phyloP scores from a whole-genome alignment of 2,113 vertebrate genomes.

The Siphamia tubifer region DNA sequence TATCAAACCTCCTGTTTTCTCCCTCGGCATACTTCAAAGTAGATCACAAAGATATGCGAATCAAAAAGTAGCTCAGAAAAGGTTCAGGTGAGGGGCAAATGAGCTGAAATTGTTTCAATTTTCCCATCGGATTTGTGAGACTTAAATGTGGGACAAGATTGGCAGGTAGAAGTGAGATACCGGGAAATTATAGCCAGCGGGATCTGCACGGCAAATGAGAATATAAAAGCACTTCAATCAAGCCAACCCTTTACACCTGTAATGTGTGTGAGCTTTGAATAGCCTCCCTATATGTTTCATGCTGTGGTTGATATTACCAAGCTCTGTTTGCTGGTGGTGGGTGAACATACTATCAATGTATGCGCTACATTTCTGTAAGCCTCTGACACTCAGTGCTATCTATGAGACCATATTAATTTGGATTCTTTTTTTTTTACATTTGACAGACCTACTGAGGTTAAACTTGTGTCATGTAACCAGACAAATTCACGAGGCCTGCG shows the following conservation, averaged over 20 bases:
- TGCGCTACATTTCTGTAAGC: conserved; percentile 1
- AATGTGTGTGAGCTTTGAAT: conserved; percentile 24
- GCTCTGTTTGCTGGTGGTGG: not conserved
- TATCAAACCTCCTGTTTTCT: conserved; percentile 37
- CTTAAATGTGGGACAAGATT: conserved; percentile 61
- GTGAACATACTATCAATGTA: conserved; percentile 24
- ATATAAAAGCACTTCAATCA: conserved; percentile 47
- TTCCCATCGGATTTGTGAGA: conserved; percentile 54
- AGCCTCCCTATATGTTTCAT: conserved; percentile 2
- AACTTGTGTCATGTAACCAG: conserved; percentile 11
- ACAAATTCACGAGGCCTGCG: not conserved
- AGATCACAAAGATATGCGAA: conserved; percentile 52
- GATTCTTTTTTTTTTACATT: not conserved
- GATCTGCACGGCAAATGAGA: conserved; percentile 35
- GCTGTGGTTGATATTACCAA: conserved; percentile 4
- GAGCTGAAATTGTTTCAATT: conserved; percentile 63
- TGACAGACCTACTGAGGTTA: not conserved
- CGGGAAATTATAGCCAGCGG: conserved; percentile 51
- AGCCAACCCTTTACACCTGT: conserved; percentile 28
- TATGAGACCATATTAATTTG: conserved; percentile 22
- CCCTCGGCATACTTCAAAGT: conserved; percentile 52
- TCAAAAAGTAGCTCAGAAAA: conserved; percentile 46
- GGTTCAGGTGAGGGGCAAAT: conserved; percentile 64
- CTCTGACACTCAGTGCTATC: conserved; percentile 19
- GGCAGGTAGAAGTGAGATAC: conserved; percentile 40